A percentile compares a stretch with the other conserved stretches of the same genome.
These are phyloP conservation scores for Morphnarchus princeps DNA, from an alignment of 2,113 vertebrate species.

Conservation along the genomic window DNA sequence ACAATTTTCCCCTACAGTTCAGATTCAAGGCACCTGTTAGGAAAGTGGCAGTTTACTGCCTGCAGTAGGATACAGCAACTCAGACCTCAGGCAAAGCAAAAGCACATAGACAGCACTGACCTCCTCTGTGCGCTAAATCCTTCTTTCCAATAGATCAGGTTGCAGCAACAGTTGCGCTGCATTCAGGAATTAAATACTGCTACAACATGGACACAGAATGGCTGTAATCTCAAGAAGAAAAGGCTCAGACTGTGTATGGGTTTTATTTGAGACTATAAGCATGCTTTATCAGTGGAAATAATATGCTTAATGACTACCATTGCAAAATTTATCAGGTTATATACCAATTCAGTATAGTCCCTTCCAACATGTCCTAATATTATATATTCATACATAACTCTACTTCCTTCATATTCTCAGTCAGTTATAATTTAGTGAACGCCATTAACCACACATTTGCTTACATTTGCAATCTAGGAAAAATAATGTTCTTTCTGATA, in stretches of 20 bases:
- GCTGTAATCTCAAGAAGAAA: neutral
- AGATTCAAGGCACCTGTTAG: neutral
- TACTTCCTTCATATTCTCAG: neutral
- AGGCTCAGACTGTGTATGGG: neutral
- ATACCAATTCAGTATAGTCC: neutral
- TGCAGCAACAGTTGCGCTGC: neutral
- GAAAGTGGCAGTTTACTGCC: neutral
- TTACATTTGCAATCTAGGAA: neutral
- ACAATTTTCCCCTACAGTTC: neutral
- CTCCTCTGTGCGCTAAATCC: neutral
- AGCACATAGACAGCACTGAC: neutral
- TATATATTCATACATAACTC: neutral
- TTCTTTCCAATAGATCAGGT: neutral
- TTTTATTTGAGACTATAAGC: neutral
- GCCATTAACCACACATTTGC: neutral
- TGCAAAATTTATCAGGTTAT: constrained; percentile 6
- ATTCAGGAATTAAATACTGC: neutral
- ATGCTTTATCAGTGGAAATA: neutral
- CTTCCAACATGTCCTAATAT: neutral
- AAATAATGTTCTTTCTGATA: constrained; percentile 7
- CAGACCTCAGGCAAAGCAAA: neutral
- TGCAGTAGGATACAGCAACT: neutral
- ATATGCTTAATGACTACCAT: neutral
- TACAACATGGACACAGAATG: neutral
- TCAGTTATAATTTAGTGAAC: neutral